Conservation (phyloP, 2,113 vertebrate genomes). For the Toxotes chatareus region DNA sequence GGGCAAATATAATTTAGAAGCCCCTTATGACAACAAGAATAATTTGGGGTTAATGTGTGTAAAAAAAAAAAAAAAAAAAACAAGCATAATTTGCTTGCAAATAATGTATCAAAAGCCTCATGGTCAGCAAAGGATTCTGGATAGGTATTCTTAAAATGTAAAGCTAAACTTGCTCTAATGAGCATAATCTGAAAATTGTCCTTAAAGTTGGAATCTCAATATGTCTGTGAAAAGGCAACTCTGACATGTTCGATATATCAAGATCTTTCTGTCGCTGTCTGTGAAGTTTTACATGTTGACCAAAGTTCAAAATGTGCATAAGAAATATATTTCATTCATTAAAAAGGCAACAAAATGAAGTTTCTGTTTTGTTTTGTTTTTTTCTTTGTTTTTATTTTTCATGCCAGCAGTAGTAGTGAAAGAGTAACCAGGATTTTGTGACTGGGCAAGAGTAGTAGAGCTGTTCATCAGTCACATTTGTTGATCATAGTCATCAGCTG, state of each 20-base stretch:
- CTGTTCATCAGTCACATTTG: neutral
- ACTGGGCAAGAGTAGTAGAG: neutral
- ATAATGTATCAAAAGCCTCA: conserved; percentile 34
- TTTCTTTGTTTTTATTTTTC: neutral
- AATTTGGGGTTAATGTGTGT: conserved; percentile 34
- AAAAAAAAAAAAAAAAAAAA: conserved; percentile 6
- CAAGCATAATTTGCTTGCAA: conserved; percentile 10
- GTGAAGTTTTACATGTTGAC: conserved; percentile 73
- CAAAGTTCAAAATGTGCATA: conserved; percentile 62
- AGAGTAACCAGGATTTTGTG: neutral
- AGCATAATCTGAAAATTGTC: conserved; percentile 25
- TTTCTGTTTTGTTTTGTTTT: conserved; percentile 14
- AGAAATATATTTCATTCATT: conserved; percentile 72
- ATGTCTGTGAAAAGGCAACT: conserved; percentile 14
- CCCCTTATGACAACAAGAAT: conserved; percentile 23
- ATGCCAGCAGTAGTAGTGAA: neutral
- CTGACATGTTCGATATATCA: conserved; percentile 26
- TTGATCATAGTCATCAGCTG: conserved; percentile 10
- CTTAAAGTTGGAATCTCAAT: conserved; percentile 25
- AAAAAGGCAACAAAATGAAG: conserved; percentile 61
- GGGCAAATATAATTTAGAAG: conserved; percentile 33
- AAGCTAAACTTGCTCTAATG: neutral
- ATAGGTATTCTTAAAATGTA: conserved; percentile 2
- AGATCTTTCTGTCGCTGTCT: conserved; percentile 50
- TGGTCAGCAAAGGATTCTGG: conserved; percentile 24